phyloP scores from a whole-genome alignment of 2,113 vertebrate species.

The Chionomys nivalis region DNA sequence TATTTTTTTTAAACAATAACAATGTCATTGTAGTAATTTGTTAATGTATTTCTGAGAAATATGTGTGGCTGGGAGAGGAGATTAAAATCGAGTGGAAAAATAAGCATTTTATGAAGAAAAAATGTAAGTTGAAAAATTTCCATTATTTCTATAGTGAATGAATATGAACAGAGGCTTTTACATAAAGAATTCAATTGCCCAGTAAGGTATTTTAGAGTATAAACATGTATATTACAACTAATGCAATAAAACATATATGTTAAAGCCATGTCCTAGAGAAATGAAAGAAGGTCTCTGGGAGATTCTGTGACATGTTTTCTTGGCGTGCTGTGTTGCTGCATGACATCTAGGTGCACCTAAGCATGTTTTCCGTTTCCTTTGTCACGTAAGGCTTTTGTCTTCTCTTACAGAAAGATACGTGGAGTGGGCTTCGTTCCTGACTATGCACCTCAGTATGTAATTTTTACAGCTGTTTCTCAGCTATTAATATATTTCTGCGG shows the following conservation, averaged over 20 bases:
- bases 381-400: constrained; percentile 75
- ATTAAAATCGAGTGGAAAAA: constrained; percentile 54
- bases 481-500: constrained; percentile 87
- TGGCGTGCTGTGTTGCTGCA: not conserved
- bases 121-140: not conserved
- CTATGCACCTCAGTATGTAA: constrained; percentile 51
- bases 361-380: constrained; percentile 68
- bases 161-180: not conserved
- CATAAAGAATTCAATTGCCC: not conserved
- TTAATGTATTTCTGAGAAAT: constrained; percentile 13
- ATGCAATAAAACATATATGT: constrained; percentile 30
- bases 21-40: not conserved
- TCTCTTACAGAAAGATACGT: constrained; percentile 65
- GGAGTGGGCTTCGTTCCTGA: constrained; percentile 47
- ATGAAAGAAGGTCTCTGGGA: constrained; percentile 37
- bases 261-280: not conserved
- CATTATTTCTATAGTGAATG: constrained; percentile 20
- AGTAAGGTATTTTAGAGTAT: constrained; percentile 25
- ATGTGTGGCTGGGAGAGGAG: not conserved
- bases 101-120: not conserved
- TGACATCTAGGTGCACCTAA: not conserved
- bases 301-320: not conserved
- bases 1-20: constrained; percentile 28
- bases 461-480: constrained; percentile 84
- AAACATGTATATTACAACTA: constrained; percentile 28